Base-by-base conservation (phyloP, 2,797 vertebrate species). In the Myotis daubentonii region DNA sequence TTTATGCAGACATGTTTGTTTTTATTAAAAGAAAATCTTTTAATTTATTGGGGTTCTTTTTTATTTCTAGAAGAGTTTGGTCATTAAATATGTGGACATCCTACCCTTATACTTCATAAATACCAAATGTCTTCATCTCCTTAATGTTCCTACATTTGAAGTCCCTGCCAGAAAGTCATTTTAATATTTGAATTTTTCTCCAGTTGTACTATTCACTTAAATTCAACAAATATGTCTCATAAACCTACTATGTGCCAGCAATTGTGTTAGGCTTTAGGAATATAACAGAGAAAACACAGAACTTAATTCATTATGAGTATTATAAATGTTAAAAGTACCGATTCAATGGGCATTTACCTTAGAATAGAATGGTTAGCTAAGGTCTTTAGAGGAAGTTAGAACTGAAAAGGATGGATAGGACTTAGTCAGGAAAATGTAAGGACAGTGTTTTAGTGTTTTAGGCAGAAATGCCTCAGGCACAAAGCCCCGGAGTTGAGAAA, bases 221-320 rank as follows among this genome's bases (percentile, higher is more conserved):
- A 60, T 79, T 90, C 66, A 83, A 49, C 28, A 70, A 92, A 66
- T 93, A 65, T 62, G 82, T 81, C 82, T 80, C 20, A 78, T 51
- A 44, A 82, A 70, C 6, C 13, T 80, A 68, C 23, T 49, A 38
- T 65, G 49, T 65, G 22, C 20, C 71, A 88, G 44, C 4, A 16
- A 47, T 41, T 85, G 55, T 75, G 33, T 41, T 79, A 62, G 15
- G 36, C 16, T 95, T 89, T 38, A 74, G 30, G 33, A 76, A 36
- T 60, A 19, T 13, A 93, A 60, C 38, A 36, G 83, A 81, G 36
- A 53, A 65, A 53, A 47, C 51, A 68, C 23, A 79, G n/a, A 53
- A 47, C 49, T 60, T 75, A 53, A 80, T 60, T 8, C 16, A 19
- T 74, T 36, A 3, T 3, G 30, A 57, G 7, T n/a, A n/a, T 75